phyloP scores from a whole-genome alignment of 2,888 invertebrate genomes.

The Eupithecia vulgata region DNA sequence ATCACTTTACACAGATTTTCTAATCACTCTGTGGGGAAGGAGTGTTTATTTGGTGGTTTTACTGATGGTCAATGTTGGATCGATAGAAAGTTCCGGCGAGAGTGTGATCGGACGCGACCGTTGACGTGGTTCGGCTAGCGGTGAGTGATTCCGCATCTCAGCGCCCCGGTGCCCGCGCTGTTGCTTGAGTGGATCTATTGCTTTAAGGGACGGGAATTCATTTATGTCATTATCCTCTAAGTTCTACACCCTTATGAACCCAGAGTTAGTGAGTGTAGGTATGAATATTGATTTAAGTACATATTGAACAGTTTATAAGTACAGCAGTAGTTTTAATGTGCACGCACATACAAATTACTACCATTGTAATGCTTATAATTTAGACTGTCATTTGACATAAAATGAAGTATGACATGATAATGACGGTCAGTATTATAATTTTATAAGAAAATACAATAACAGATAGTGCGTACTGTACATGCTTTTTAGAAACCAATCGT shows the following conservation, averaged over 20 bases:
- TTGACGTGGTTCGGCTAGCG: conserved; percentile 63
- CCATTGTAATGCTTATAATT: background rate
- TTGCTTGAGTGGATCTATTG: conserved; percentile 29
- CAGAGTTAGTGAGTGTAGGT: background rate
- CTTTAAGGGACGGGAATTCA: conserved; percentile 6
- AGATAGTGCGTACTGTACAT: background rate
- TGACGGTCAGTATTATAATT: too few species aligned
- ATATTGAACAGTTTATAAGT: background rate
- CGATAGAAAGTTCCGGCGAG: conserved; percentile 72
- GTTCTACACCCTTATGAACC: background rate
- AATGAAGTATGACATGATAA: too few species aligned
- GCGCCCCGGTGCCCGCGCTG: conserved; percentile 30
- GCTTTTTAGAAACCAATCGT: background rate
- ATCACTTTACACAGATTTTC: conserved; percentile 28
- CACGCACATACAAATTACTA: background rate
- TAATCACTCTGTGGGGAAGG: conserved; percentile 11
- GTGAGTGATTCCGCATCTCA: conserved; percentile 62
- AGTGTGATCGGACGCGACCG: conserved; percentile 76
- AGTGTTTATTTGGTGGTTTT: conserved; percentile 28
- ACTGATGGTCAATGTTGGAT: conserved; percentile 53
- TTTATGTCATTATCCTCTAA: background rate
- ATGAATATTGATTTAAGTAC: background rate
- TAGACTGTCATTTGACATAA: background rate
- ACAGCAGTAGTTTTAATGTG: background rate
- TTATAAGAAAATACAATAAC: background rate